Conservation (phyloP, 2,888 invertebrate genomes). For the Scaptomyza flava region DNA sequence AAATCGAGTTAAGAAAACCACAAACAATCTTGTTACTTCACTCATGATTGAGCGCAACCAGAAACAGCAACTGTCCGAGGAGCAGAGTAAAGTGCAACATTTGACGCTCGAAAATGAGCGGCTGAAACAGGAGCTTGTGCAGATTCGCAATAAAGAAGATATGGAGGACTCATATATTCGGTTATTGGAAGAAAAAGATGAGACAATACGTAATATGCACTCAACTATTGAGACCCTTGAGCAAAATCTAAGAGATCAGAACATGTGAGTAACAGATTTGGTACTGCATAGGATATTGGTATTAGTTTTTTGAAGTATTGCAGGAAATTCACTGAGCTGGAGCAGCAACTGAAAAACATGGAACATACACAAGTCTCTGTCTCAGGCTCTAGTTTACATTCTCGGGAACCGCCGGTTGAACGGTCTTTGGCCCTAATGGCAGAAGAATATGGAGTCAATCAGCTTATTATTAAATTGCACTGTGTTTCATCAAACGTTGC, state of each 20-base stretch:
- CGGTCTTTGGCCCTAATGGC: not conserved
- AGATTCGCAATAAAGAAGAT: slow-evolving; percentile 33
- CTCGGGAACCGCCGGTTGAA: not conserved
- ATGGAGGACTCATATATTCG: slow-evolving; percentile 38
- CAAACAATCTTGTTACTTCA: slow-evolving; percentile 61
- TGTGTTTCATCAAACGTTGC: not conserved
- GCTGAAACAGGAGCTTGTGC: slow-evolving; percentile 64
- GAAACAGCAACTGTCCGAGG: slow-evolving; percentile 55
- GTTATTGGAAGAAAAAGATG: slow-evolving; percentile 50
- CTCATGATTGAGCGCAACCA: slow-evolving; percentile 66
- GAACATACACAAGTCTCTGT: not conserved
- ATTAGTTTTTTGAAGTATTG: slow-evolving; percentile 12
- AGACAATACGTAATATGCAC: slow-evolving; percentile 24
- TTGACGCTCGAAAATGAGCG: slow-evolving; percentile 48
- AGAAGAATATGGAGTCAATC: not conserved
- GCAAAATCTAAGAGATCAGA: not conserved
- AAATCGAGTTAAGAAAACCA: slow-evolving; percentile 51
- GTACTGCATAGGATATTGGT: not conserved
- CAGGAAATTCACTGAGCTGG: slow-evolving; percentile 14
- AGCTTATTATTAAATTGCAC: slow-evolving; percentile 3
- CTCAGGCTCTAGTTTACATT: too few relatives aligned
- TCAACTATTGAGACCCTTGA: slow-evolving; percentile 26
- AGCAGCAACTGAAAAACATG: not conserved
- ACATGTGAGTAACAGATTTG: slow-evolving; percentile 15
- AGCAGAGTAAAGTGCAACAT: slow-evolving; percentile 49